A percentile compares a stretch with the other conserved stretches of the same genome.
These are phyloP conservation scores for Neopelma chrysocephalum DNA, from an alignment of 2,797 vertebrate genomes.

Conservation along the genomic window DNA sequence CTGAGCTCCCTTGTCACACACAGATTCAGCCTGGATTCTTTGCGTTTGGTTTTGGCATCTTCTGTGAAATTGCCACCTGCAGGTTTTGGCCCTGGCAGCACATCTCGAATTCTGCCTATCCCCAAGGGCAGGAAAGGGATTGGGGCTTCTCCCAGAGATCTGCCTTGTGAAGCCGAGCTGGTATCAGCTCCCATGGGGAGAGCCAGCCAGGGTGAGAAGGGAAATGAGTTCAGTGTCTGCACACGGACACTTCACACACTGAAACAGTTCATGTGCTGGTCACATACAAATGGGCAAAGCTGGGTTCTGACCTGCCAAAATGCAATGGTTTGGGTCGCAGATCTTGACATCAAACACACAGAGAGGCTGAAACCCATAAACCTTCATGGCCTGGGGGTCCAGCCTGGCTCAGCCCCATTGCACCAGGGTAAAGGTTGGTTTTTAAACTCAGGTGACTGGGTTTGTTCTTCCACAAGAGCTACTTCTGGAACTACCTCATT, in stretches of 20 bases:
- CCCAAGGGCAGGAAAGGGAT: not conserved
- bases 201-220: not conserved
- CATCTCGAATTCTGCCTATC: accelerated
- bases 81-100: not conserved
- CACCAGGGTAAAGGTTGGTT: not conserved
- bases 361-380: not conserved
- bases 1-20: not conserved
- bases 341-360: not conserved
- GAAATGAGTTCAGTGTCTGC: not conserved
- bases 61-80: no score
- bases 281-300: not conserved
- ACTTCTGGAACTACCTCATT: not conserved
- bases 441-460: not conserved
- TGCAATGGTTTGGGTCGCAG: not conserved
- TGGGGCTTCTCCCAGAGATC: not conserved
- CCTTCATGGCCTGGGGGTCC: not conserved
- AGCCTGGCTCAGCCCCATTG: not conserved
- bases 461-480: not conserved
- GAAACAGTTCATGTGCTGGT: not conserved
- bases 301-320: not conserved
- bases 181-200: not conserved
- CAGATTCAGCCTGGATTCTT: not conserved
- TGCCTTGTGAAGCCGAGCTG: not conserved
- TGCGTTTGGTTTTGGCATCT: not conserved
- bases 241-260: accelerated